phyloP scores from a whole-genome alignment of 2,797 vertebrate genomes.

The Coregonus ussuriensis region DNA sequence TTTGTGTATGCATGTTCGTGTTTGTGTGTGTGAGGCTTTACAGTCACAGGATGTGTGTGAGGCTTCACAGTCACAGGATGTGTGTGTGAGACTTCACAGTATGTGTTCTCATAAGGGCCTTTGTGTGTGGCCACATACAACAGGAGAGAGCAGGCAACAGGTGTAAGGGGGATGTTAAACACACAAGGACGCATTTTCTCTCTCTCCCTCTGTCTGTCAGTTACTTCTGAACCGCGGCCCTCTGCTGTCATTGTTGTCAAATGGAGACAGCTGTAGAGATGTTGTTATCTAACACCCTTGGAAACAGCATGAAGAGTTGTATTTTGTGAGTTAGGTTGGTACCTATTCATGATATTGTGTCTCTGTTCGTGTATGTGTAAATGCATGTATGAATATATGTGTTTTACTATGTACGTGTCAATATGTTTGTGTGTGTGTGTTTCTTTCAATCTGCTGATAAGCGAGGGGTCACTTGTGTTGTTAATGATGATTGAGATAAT shows the following conservation, averaged over 20 bases:
- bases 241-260: slow-evolving; percentile 39
- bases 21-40: background rate
- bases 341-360: background rate
- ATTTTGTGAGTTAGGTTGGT: slow-evolving; percentile 10
- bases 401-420: background rate
- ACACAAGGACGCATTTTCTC: slow-evolving; percentile 22
- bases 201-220: slow-evolving; percentile 21
- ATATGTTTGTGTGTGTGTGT: background rate
- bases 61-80: background rate
- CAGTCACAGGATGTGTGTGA: background rate
- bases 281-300: slow-evolving; percentile 20
- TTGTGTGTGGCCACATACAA: slow-evolving; percentile 3
- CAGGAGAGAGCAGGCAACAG: slow-evolving; percentile 58
- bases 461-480: background rate
- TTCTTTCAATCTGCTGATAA: slow-evolving; percentile 3
- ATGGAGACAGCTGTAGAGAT: slow-evolving; percentile 61
- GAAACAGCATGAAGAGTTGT: background rate
- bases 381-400: background rate
- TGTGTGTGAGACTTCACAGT: background rate
- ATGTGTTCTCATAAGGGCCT: background rate
- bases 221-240: slow-evolving; percentile 48
- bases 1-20: background rate
- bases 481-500: slow-evolving; percentile 29
- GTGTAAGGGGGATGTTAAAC: slow-evolving; percentile 47
- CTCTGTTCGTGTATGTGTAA: background rate